Base-by-base conservation (phyloP, 2,888 invertebrate genomes). In the Drosophila villosipedis region DNA sequence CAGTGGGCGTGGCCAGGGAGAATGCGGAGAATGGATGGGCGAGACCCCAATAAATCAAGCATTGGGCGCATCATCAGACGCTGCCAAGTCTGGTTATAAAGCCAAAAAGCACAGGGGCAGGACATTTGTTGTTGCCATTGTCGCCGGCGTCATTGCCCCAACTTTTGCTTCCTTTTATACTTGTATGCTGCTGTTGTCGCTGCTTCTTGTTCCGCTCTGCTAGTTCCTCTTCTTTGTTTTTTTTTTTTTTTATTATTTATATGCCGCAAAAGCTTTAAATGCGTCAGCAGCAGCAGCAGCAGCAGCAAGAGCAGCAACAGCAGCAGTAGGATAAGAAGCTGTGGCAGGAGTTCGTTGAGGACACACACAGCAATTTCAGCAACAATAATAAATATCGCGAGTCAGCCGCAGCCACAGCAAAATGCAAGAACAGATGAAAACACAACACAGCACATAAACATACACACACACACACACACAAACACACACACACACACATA, bases 351-450 rank as follows among this genome's bases (percentile, higher is more conserved):
- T 55, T 61, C 68, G 68, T 60, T 54, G 61, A 83, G 73, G 85
- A 85, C 71, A 82, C 84, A 88, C 39, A 39, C 57, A 83, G 86
- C 88, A 88, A 85, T 85, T 85, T 85, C 86, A 88, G 82, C 78
- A 88, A 86, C 86, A 86, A 88, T 85, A 86, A 88, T 82, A 86
- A 88, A 85, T 85, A 85, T 87, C 84, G 84, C 87, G 87, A 85
- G 84, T 85, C 84, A 88, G 88, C 88, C 88, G 82, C 85, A 86
- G 82, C 82, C 74, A 82, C 80, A 84, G 68, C 80, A 80, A 70
- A 75, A 76, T 62, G 74, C 70, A 75, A 58, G 16, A 37, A 63
- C 76, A 67, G 57, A 69, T 50, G 39, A 67, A 69, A 67, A 53
- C 54, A 73, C 59, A 68, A 59, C 53, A 73, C 43, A 47, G 54